Evolutionary conservation across 2,797 vertebrate genomes (phyloP).

Genomic region (Lophotriccus pileatus): DNA sequence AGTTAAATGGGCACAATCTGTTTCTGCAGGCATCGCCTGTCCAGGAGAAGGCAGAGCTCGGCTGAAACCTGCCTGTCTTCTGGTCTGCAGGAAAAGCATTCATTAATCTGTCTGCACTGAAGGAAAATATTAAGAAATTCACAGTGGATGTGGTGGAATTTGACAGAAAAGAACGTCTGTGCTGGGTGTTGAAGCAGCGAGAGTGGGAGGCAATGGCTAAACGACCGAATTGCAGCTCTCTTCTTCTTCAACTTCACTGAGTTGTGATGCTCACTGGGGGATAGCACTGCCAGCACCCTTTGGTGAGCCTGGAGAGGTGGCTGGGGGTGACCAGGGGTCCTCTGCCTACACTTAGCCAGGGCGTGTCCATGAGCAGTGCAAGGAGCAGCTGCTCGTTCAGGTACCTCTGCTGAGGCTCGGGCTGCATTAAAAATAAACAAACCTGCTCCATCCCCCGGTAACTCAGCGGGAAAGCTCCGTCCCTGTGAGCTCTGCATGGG

Average conservation of each 20-base stretch:
- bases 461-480: accelerated
- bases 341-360: not conserved
- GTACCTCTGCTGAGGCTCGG: not conserved
- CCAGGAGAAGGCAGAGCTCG: not conserved
- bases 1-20: not conserved
- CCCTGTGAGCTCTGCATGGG: accelerated
- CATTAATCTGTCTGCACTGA: not conserved
- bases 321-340: accelerated
- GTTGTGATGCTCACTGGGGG: not conserved
- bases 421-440: not conserved
- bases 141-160: not conserved
- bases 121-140: not conserved
- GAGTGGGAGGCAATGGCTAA: not conserved
- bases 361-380: accelerated
- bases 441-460: accelerated
- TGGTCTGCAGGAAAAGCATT: not conserved
- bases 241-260: accelerated
- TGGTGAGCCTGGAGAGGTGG: not conserved
- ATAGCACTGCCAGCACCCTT: not conserved
- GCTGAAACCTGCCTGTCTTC: not conserved
- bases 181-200: not conserved
- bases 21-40: not conserved
- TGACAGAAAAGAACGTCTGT: not conserved
- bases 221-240: not conserved
- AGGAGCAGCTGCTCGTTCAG: accelerated